Base-by-base conservation (phyloP, 1,140 invertebrate species). In the Teleopsis dalmanni region DNA sequence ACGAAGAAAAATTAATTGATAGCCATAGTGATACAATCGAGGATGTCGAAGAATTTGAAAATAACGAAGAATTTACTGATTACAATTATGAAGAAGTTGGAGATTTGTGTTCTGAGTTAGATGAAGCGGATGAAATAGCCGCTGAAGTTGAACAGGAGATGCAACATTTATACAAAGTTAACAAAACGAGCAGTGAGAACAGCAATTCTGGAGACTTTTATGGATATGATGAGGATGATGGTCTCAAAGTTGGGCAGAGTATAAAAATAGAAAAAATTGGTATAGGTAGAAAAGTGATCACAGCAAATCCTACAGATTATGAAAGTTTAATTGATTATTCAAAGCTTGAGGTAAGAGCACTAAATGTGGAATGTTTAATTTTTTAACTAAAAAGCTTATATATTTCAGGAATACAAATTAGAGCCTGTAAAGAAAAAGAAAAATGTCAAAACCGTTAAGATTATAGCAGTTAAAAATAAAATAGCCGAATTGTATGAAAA, bases 381-480 rank as follows among this genome's bases (percentile, higher is more conserved):
- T n/a, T n/a, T n/a, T n/a, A n/a, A n/a, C n/a, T n/a, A n/a, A n/a
- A n/a, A n/a, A n/a, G n/a, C n/a, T n/a, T n/a, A n/a, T n/a, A n/a
- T n/a, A 43, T 9, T 43, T 19, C 8, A 29, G 25, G 9, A 29
- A 26, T 18, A 11, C 16, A 2, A 43, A 11, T 22, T n/a, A n/a
- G n/a, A n/a, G n/a, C n/a, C n/a, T n/a, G n/a, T n/a, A n/a, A 42
- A 27, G 22, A 43, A 31, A 27, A 43, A 43, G 18, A 48, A 41
- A 48, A 35, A 36, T 11, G 27, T 48, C 14, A 48, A 36, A 7
- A 48, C 47, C 3, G 47, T 48, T 31, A 48, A 48, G 23, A 37
- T 48, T 23, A 48, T 48, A 21, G 47, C 47, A n/a, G 27, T 48
- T 8, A 48, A 48, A 23, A 48, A 48, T 48, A 25, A 37, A 16